Conservation (phyloP, 2,888 invertebrate species). For the Cephus pygmeus region DNA sequence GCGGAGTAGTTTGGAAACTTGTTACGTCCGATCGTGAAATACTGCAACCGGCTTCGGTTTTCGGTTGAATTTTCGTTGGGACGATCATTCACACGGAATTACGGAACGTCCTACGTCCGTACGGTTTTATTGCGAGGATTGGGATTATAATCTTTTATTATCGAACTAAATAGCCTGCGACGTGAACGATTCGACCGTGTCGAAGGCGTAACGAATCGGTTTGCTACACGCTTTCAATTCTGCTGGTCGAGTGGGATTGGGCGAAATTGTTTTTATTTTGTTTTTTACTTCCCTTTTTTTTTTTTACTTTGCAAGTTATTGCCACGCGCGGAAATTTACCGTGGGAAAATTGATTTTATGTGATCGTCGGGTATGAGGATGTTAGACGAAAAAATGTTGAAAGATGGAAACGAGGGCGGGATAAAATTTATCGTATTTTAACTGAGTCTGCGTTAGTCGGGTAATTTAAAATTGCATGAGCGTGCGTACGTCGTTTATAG, state of each 20-base stretch:
- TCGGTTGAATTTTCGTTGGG: not conserved
- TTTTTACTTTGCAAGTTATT: not conserved
- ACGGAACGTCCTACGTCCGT: slow-evolving; percentile 16
- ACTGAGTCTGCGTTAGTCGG: too few relatives aligned
- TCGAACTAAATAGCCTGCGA: slow-evolving; percentile 17
- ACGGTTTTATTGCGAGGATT: slow-evolving; percentile 16
- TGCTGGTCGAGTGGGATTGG: not conserved
- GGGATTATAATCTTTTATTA: slow-evolving; percentile 23
- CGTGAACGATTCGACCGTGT: slow-evolving; percentile 11
- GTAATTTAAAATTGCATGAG: not conserved
- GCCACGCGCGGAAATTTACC: not conserved
- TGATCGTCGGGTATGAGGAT: too few relatives aligned
- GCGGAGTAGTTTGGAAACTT: not conserved
- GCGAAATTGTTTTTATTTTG: not conserved
- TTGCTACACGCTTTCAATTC: not conserved
- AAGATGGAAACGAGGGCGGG: not conserved
- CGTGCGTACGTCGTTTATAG: not conserved
- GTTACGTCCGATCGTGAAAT: not conserved
- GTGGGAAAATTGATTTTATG: not conserved
- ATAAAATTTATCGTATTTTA: too few relatives aligned
- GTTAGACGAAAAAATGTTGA: not conserved
- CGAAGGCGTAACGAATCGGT: slow-evolving; percentile 15
- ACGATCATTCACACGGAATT: slow-evolving; percentile 16
- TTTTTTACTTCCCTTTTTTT: not conserved
- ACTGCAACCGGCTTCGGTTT: not conserved